Base-by-base conservation (phyloP, 1,140 invertebrate genomes). In the Phenacoccus solenopsis region DNA sequence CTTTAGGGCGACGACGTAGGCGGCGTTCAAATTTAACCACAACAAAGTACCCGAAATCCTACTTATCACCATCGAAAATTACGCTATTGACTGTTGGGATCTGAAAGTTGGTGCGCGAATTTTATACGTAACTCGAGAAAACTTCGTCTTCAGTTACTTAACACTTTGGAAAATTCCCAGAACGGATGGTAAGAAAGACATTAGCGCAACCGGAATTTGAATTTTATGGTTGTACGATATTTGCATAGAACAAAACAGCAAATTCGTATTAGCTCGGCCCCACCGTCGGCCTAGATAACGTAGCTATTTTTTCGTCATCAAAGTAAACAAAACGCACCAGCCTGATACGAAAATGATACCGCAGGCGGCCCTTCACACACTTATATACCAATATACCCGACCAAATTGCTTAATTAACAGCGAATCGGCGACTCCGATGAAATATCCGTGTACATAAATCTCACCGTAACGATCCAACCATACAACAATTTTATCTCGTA, bases 11-110 rank as follows among this genome's bases (percentile, higher is more conserved):
- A 49, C 38, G 38, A 49, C 38, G 38, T 16, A 9, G 38, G 20
- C n/a, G n/a, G n/a, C n/a, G n/a, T n/a, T n/a, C n/a, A 49, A 49
- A 49, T 49, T 49, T 49, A 49, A 49, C 38, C 38, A 49, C 38
- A 49, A 16, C 38, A 49, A 49, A 49, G 38, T 49, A n/a, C n/a
- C n/a, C n/a, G n/a, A 49, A 49, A 49, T 49, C 38, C 38, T 49
- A n/a, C 38, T 49, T 49, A 49, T 49, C 38, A 16, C 38, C 38
- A 49, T 49, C 38, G 38, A 49, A 49, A 49, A 49, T 49, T 49
- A 49, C 38, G 20, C 38, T 49, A 49, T 49, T 49, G 38, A 49
- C 38, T 49, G 38, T 49, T 49, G 38, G 38, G 38, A 49, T 49
- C 4, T 49, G 38, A n/a, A 49, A 49, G 38, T 49, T 49, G 13